Percentiles rank a stretch among this genome's conserved stretches.
Evolutionary conservation across 1,140 invertebrate genomes (phyloP).

Genomic region (Ericerus pela): DNA sequence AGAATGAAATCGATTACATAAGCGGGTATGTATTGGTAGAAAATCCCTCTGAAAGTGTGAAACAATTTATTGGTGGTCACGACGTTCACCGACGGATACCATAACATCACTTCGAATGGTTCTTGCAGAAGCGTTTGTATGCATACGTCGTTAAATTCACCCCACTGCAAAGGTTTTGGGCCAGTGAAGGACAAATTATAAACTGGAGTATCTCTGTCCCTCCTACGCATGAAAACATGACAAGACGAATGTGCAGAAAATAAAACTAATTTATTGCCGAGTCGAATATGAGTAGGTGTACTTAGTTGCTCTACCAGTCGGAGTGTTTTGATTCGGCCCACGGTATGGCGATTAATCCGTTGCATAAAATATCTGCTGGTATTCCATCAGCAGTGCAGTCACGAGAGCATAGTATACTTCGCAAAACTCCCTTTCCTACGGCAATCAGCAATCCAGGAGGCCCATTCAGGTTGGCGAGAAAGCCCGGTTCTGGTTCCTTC

Average conservation of each 20-base stretch:
- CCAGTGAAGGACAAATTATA: conserved; percentile 56
- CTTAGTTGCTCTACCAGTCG: too few relatives aligned
- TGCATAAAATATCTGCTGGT: conserved; percentile 75
- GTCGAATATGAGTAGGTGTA: too few relatives aligned
- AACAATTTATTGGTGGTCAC: conserved; percentile 48
- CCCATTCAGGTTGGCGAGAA: conserved; percentile 56
- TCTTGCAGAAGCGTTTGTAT: conserved; percentile 47
- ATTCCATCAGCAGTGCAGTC: conserved; percentile 56
- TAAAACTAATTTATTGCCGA: too few relatives aligned
- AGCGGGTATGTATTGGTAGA: conserved; percentile 72
- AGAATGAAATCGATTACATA: conserved; percentile 71
- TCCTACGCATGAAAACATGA: too few relatives aligned
- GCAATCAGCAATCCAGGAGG: conserved; percentile 53
- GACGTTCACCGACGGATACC: conserved; percentile 68
- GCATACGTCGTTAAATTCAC: conserved; percentile 56
- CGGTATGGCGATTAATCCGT: conserved; percentile 54
- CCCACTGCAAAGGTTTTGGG: conserved; percentile 55
- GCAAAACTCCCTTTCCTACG: conserved; percentile 64
- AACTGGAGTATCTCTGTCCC: conserved; percentile 47
- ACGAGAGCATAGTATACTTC: conserved; percentile 49
- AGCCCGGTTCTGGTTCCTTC: conserved; percentile 45
- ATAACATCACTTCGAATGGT: conserved; percentile 62
- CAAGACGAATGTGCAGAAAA: too few relatives aligned
- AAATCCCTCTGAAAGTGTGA: conserved; percentile 57
- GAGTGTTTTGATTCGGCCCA: conserved; percentile 40